Evolutionary conservation across 2,888 invertebrate genomes (phyloP), one percentile per base, ranked within the genome.

Genomic region (Agrenia bidenticulata): DNA sequence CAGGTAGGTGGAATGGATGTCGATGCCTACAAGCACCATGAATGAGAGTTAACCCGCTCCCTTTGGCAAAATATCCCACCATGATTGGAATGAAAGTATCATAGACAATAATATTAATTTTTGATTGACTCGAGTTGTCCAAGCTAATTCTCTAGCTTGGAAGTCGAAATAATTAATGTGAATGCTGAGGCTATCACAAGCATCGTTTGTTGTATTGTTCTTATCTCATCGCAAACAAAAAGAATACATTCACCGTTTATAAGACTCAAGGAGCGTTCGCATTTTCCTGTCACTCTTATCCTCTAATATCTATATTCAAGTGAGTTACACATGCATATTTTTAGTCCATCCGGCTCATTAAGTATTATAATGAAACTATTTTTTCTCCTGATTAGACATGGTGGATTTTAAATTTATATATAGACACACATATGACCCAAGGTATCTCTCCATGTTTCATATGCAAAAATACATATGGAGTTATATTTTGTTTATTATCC

Each of bases 281-380:
- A 45, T 45, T 45, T 45, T 45, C 45, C 45, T 45, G 45, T 45
- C 45, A 45, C 45, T 45, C 45, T 45, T 45, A 45, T 45, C 45
- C 45, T 45, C 45, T 45, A 45, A 45, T 45, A 45, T 45, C 45
- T 45, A 45, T 15, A 45, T 45, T 45, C 45, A 45, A 17, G 5
- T 45, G 45, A 45, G 45, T 45, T 45, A 45, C 45, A 51, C 19
- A 51, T 51, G 51, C 51, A 51, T 51, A 51, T 51, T 51, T 51
- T 24, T 51, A 51, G 26, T 51, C 51, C 15, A 21, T 51, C 51
- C n/a, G 51, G n/a, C 45, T 45, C 45, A 45, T 45, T 45, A 45
- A 45, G 45, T 45, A 45, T 45, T 45, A 45, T 45, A 45, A 45
- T 45, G 45, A 45, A 45, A 45, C 45, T 17, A 45, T 45, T 45